Base-by-base conservation (phyloP, 2,888 invertebrate genomes). In the Eupithecia insigniata region DNA sequence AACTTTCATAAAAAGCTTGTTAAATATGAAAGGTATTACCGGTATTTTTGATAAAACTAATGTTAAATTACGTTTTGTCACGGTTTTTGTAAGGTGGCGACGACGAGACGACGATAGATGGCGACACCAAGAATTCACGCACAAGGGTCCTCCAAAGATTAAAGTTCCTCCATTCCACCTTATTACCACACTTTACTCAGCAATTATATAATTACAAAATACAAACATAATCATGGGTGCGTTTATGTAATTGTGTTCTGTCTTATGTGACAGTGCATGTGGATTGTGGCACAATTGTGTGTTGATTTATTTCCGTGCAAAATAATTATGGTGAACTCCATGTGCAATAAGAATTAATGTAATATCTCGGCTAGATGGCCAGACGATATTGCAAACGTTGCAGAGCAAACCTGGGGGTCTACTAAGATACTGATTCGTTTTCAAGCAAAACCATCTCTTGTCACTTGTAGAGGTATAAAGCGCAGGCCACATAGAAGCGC, bases 101-200 rank as follows among this genome's bases (percentile, higher is more conserved):
- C 55, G 5, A 14, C 26, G 12, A 22, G 51, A 26, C 14, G 51
- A 51, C 12, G 51, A 55, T 26, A 55, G 55, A 26, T 62, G 32
- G 61, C 61, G 66, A 61, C 69, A 71, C 28, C 66, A 62, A 75
- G 78, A 76, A 76, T 76, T 72, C 32, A 46, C 34, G 43, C 28
- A 67, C 69, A 55, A 55, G 46, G 26, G 68, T 32, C 62, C 34
- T 62, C 61, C 32, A n/a, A 62, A 62, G 36, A 64, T 64, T 64
- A 64, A 36, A 64, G 64, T 36, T 36, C 64, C 64, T 39, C 34
- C 26, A 64, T 64, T 64, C 26, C 36, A 64, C 36, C 64, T 64
- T 64, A 64, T 64, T 64, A 64, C 64, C 22, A 39, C 64, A 64
- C 64, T 64, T 62, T 64, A 64, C 36, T 64, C 36, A 39, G 64